These are phyloP conservation scores for Psittacula cyanocephala DNA, from an alignment of 2,113 vertebrate genomes.

Conservation along the genomic window DNA sequence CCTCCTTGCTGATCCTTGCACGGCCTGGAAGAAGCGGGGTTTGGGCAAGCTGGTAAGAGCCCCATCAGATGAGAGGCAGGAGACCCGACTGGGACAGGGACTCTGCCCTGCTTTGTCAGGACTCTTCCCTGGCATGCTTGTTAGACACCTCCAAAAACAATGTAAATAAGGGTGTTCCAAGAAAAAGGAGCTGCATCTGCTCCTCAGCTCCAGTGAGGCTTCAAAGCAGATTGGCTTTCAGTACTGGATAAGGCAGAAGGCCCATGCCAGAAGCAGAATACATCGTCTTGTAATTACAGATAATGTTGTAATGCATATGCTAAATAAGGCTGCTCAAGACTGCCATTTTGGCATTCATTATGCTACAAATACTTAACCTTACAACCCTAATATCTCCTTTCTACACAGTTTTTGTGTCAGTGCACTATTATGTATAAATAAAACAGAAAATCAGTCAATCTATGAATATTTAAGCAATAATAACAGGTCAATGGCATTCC, in stretches of 20 bases:
- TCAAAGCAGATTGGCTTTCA: background rate
- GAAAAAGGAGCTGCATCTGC: background rate
- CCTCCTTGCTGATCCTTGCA: background rate
- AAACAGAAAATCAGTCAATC: background rate
- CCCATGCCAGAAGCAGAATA: background rate
- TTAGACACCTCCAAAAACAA: background rate
- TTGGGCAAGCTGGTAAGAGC: background rate
- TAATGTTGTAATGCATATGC: background rate
- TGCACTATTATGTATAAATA: background rate
- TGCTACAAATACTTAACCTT: background rate
- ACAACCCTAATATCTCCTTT: background rate
- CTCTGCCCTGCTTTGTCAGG: background rate
- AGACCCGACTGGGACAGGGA: background rate
- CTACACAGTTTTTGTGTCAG: background rate
- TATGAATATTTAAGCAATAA: background rate
- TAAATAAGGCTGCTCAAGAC: background rate
- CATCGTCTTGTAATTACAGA: rapidly evolving
- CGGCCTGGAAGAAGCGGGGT: background rate
- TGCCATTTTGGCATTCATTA: background rate
- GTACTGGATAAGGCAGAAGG: background rate
- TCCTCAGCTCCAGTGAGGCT: background rate
- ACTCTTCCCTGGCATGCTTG: background rate
- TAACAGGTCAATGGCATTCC: background rate
- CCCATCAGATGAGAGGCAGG: rapidly evolving
- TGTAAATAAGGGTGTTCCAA: background rate